These are phyloP conservation scores for Dascyllus trimaculatus DNA, from an alignment of 2,113 vertebrate species.

Conservation along the genomic window DNA sequence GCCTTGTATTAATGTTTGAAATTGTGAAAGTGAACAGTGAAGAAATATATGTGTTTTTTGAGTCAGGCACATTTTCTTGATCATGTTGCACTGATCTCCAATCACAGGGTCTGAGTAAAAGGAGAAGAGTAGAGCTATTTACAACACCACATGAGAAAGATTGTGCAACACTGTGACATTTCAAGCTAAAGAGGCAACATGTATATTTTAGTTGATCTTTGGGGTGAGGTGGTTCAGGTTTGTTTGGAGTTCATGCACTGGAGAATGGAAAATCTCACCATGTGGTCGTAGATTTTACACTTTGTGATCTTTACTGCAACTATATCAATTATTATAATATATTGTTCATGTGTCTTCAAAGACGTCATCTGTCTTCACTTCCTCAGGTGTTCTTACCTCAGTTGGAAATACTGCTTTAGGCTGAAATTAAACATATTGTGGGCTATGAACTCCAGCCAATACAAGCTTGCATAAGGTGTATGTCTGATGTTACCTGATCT, in stretches of 20 bases:
- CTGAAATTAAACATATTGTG: not conserved
- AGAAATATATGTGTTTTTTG: too few relatives aligned
- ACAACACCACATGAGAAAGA: not conserved
- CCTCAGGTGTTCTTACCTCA: not conserved
- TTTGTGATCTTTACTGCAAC: constrained; percentile 6
- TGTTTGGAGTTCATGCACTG: constrained; percentile 9
- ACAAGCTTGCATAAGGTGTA: too few relatives aligned
- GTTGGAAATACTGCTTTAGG: not conserved
- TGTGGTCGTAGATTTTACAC: not conserved
- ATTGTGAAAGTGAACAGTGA: too few relatives aligned
- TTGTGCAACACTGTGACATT: constrained; percentile 70
- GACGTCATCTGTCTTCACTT: constrained; percentile 35
- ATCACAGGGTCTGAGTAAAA: not conserved
- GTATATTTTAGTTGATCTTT: constrained; percentile 8
- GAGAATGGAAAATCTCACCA: constrained; percentile 43
- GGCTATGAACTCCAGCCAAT: not conserved
- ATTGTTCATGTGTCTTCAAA: constrained; percentile 21
- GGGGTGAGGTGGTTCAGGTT: not conserved
- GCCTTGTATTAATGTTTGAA: too few relatives aligned
- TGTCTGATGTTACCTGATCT: too few relatives aligned
- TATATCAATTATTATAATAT: too few relatives aligned
- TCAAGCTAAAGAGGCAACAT: not conserved
- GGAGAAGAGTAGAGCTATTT: not conserved
- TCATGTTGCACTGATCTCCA: too few relatives aligned
- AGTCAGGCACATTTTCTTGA: not conserved